Evolutionary conservation across 2,797 vertebrate genomes (phyloP).

Genomic region (Aratinga solstitialis): DNA sequence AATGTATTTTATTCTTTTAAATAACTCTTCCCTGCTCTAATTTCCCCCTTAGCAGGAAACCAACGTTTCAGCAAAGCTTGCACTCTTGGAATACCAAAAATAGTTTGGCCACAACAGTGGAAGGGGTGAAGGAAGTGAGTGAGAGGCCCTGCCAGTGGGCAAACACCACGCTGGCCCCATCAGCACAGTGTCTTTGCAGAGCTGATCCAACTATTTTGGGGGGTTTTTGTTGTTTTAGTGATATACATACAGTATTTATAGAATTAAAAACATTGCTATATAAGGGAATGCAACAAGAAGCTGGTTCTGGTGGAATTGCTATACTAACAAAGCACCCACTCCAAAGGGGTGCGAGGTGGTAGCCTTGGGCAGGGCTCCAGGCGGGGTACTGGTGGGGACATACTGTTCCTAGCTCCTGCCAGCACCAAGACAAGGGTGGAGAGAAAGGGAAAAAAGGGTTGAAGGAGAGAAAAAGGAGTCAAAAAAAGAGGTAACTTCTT

Average conservation of each 20-base stretch:
- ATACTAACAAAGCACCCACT: neutral
- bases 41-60: slow-evolving; percentile 25
- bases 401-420: neutral
- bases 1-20: slow-evolving; percentile 14
- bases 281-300: slow-evolving; percentile 45
- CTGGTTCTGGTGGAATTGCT: slow-evolving; percentile 28
- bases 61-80: slow-evolving; percentile 48
- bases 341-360: neutral
- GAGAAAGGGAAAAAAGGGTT: neutral
- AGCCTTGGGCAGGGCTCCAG: neutral
- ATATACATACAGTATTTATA: slow-evolving; percentile 54
- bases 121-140: slow-evolving; percentile 51
- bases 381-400: neutral
- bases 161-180: neutral
- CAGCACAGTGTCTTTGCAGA: neutral
- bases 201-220: neutral
- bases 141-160: slow-evolving; percentile 14
- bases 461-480: neutral
- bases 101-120: slow-evolving; percentile 38
- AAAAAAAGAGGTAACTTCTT: neutral
- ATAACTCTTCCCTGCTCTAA: neutral
- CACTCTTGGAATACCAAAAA: slow-evolving; percentile 51
- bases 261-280: slow-evolving; percentile 50
- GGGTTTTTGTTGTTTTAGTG: neutral
- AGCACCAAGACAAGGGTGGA: neutral